Evolutionary conservation across 30 jellyfish, hydroid and myxozoan genomes (phyloP), one percentile per base, ranked within the genome.

Genomic region (Cassiopea andromeda): DNA sequence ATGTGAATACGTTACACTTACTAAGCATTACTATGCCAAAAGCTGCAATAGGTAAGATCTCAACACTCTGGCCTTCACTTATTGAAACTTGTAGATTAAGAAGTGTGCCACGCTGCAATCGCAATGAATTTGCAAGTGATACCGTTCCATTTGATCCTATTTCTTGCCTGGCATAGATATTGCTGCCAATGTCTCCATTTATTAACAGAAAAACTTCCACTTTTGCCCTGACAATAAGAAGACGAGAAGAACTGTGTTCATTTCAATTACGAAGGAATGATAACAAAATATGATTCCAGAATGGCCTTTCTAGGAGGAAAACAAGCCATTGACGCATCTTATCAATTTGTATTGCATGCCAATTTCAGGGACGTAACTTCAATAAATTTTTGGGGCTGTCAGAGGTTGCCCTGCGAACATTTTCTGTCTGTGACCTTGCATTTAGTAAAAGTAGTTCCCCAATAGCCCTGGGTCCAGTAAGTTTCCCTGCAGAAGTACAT

Each of bases 91-190:
- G 10, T 7, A 73, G 13, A 60, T 85, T 78, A 46, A 85, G 43
- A 19, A 54, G 46, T 81, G 74, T 75, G 50, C 93, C 93, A 49
- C 87, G 83, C 60, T 85, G 87, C 54, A 85, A 66, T 44, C 74
- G 74, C 72, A 85, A 57, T 10, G 93, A 85, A 76, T 85, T 85
- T 0, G 69, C 50, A 5, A 85, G 8, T 14, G 93, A 85, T 49
- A 85, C 58, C 48, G 93, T 85, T 7, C 86, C 93, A 45, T 60
- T 73, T n/a, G 49, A 59, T 44, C 17, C 14, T 48, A 73, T 73
- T 19, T 85, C 87, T 45, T 85, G 93, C 81, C 19, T 73, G 38
- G 81, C 82, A 48, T 73, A 60, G 17, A 85, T 61, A 17, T 78
- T 16, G 9, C 70, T 78, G 10, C 46, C 43, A 2, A 19, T 43